phyloP scores from a whole-genome alignment of 2,113 vertebrate species.

The Catagonus wagneri region DNA sequence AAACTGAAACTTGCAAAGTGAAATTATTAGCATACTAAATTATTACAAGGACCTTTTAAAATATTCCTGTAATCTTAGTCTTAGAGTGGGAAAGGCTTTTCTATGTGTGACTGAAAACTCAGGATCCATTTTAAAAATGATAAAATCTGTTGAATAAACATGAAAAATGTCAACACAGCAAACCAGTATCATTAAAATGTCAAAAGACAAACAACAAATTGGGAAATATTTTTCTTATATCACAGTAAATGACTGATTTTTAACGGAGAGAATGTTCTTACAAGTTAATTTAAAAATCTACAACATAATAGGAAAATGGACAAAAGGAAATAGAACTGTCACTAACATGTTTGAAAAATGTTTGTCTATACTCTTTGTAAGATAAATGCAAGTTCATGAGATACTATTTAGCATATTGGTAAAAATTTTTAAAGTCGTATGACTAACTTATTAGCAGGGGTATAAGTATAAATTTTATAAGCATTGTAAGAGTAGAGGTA shows the following conservation, averaged over 20 bases:
- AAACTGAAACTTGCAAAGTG: neutral
- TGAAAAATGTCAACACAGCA: neutral
- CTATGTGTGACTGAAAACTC: neutral
- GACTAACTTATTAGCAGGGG: neutral
- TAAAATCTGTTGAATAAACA: constrained; percentile 32
- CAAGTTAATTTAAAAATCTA: neutral
- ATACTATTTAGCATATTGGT: neutral
- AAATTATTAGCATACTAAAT: neutral
- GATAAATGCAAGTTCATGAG: neutral
- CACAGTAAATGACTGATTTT: neutral
- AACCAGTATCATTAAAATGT: constrained; percentile 28
- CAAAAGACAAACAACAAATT: neutral
- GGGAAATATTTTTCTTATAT: neutral
- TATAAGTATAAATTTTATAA: neutral
- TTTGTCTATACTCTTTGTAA: neutral
- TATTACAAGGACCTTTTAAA: neutral
- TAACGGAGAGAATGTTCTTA: neutral
- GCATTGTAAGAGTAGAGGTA: neutral
- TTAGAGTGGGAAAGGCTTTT: neutral
- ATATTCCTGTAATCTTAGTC: neutral
- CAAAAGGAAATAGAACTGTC: neutral
- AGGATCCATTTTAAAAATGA: neutral
- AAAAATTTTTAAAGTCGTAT: neutral
- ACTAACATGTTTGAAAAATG: neutral
- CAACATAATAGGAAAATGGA: neutral